A percentile compares a stretch with the other conserved stretches of the same genome.
Evolutionary conservation across 2,797 vertebrate species (phyloP).

Genomic region (Petrocephalus schoutedeni): DNA sequence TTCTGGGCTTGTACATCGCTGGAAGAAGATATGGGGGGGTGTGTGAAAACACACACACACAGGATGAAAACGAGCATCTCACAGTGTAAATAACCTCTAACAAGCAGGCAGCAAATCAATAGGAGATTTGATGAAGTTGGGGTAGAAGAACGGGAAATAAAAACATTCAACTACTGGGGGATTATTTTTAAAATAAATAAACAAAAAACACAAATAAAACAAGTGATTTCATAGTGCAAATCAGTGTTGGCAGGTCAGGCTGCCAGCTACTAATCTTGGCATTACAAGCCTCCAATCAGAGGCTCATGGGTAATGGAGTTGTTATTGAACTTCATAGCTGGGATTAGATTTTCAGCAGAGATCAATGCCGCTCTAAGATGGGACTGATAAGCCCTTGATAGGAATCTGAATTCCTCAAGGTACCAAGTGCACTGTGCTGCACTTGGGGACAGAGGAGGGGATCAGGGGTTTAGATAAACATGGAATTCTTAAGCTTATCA

Average conservation of each 20-base stretch:
- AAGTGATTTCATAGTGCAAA: constrained; percentile 72
- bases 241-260: constrained; percentile 69
- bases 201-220: constrained; percentile 41
- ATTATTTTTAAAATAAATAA: constrained; percentile 49
- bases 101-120: constrained; percentile 61
- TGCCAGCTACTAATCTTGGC: constrained; percentile 67
- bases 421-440: constrained; percentile 21
- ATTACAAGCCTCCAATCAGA: constrained; percentile 68
- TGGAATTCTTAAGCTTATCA: constrained; percentile 53
- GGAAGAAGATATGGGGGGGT: constrained; percentile 41
- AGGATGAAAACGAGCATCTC: constrained; percentile 46
- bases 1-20: constrained; percentile 45
- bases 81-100: constrained; percentile 53
- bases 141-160: constrained; percentile 44
- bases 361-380: constrained; percentile 71
- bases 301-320: constrained; percentile 71
- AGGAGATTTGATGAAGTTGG: constrained; percentile 52
- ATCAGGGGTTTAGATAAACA: not conserved
- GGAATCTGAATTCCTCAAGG: constrained; percentile 51
- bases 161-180: constrained; percentile 68
- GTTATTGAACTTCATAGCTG: constrained; percentile 73
- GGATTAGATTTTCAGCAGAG: constrained; percentile 70
- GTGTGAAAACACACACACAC: constrained; percentile 38
- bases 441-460: constrained; percentile 27
- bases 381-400: constrained; percentile 71